Percentiles rank a stretch among this genome's conserved stretches.
Conservation (phyloP, 2,888 invertebrate species). For the Willowsia nigromaculata region DNA sequence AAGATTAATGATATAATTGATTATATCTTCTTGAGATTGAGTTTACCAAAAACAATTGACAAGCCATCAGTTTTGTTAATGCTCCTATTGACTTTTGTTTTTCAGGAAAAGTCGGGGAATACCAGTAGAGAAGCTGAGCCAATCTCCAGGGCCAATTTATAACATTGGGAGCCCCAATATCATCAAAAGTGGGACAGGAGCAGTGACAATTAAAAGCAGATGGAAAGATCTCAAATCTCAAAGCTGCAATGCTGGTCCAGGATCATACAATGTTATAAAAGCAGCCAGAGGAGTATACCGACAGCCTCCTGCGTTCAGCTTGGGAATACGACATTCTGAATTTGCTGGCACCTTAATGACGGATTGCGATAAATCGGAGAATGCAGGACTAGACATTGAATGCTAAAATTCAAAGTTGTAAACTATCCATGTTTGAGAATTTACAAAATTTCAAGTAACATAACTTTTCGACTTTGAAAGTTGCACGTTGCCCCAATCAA, state of each 20-base stretch:
- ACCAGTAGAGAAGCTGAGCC: slow-evolving; percentile 56
- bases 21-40: neutral
- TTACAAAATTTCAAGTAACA: neutral
- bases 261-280: slow-evolving; percentile 71
- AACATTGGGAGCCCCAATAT: slow-evolving; percentile 75
- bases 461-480: neutral
- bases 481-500: neutral
- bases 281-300: slow-evolving; percentile 59
- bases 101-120: slow-evolving; percentile 73
- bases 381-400: slow-evolving; percentile 40
- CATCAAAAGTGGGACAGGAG: slow-evolving; percentile 68
- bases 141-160: slow-evolving; percentile 76
- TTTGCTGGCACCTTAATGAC: slow-evolving; percentile 75
- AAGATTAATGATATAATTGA: neutral
- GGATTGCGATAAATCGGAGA: slow-evolving; percentile 71
- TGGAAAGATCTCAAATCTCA: slow-evolving; percentile 72
- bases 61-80: no score
- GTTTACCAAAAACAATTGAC: no score
- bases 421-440: neutral
- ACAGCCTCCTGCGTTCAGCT: slow-evolving; percentile 84
- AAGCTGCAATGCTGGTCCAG: slow-evolving; percentile 70
- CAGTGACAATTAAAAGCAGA: slow-evolving; percentile 73
- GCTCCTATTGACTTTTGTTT: no score
- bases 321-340: slow-evolving; percentile 81
- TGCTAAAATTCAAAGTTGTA: slow-evolving; percentile 12